Evolutionary conservation across 2,797 vertebrate genomes (phyloP).

Genomic region (Aldrovandia affinis): DNA sequence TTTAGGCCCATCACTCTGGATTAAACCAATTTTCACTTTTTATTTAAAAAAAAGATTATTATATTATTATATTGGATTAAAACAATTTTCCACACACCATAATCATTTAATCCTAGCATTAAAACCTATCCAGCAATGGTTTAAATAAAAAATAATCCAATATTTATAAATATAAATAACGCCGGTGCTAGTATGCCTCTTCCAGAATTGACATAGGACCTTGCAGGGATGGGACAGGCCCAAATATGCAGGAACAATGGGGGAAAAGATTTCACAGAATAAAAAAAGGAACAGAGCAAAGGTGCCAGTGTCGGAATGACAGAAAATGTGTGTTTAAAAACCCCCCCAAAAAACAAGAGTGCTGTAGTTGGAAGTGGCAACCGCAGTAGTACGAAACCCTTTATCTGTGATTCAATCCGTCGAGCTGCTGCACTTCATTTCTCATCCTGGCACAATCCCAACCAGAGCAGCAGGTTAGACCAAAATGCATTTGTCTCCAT

Average conservation of each 20-base stretch:
- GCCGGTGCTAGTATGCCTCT: too few relatives aligned
- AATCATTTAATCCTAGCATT: too few relatives aligned
- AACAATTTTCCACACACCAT: too few relatives aligned
- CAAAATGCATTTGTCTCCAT: neutral
- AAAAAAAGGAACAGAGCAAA: neutral
- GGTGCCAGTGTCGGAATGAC: neutral
- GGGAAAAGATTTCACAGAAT: neutral
- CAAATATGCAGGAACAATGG: neutral
- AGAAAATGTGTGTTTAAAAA: neutral
- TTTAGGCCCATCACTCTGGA: too few relatives aligned
- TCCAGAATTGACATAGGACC: neutral
- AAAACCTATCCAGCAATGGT: too few relatives aligned
- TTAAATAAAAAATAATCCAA: too few relatives aligned
- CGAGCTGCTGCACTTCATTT: neutral
- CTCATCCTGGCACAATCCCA: neutral
- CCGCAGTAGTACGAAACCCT: neutral
- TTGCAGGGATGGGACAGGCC: neutral
- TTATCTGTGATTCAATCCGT: neutral
- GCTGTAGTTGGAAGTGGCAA: neutral
- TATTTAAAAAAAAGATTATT: too few relatives aligned
- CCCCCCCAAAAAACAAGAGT: neutral
- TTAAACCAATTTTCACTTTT: too few relatives aligned
- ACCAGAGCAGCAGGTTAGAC: neutral
- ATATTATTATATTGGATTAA: too few relatives aligned
- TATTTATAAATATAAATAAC: too few relatives aligned